These are phyloP conservation scores for Brachypterus glaber DNA, from an alignment of 2,888 invertebrate genomes.

Conservation along the genomic window DNA sequence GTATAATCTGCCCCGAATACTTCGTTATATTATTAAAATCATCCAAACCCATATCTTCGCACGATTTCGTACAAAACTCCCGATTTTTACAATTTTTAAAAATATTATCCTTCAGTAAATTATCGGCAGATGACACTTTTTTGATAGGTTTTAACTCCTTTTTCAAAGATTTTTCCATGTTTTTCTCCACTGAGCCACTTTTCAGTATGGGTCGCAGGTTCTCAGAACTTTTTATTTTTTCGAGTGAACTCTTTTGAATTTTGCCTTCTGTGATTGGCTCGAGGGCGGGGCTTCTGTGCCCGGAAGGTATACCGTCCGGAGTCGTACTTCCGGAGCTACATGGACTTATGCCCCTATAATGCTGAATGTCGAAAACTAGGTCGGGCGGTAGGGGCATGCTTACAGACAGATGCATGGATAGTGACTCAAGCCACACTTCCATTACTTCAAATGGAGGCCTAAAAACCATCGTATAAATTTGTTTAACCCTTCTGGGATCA, in stretches of 20 bases:
- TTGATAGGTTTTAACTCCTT: conserved; percentile 25
- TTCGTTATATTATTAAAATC: no score
- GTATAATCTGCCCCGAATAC: no score
- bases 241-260: conserved; percentile 20
- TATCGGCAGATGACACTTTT: conserved; percentile 25
- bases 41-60: conserved; percentile 28
- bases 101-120: conserved; percentile 14
- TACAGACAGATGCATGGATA: conserved; percentile 62
- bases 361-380: conserved; percentile 64
- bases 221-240: conserved; percentile 21
- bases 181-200: conserved; percentile 28
- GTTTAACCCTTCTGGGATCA: no score
- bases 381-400: conserved; percentile 55
- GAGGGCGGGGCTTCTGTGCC: conserved; percentile 42
- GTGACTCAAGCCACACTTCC: conserved; percentile 77
- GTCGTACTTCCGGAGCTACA: conserved; percentile 52
- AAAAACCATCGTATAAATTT: no score
- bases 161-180: conserved; percentile 18
- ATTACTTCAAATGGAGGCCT: conserved; percentile 85
- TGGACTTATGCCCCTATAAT: conserved; percentile 52
- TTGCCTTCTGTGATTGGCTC: conserved; percentile 49
- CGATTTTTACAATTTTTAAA: conserved; percentile 12
- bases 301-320: conserved; percentile 45
- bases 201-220: conserved; percentile 29
- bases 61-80: conserved; percentile 26